phyloP scores from a whole-genome alignment of 92 coral and sea anemone genomes.

The Parazoanthus swiftii region DNA sequence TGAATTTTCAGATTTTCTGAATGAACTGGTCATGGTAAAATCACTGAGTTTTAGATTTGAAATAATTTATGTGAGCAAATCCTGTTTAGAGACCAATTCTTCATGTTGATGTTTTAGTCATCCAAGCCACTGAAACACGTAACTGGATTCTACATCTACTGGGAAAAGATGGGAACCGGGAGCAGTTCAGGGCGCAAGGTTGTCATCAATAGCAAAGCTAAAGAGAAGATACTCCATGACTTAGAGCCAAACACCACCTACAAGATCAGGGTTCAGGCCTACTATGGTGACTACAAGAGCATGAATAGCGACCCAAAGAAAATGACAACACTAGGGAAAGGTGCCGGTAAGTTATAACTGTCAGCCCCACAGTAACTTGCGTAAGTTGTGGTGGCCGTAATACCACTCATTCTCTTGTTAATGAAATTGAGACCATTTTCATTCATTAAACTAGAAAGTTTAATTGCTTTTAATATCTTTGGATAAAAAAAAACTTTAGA shows the following conservation, averaged over 20 bases:
- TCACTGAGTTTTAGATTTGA: too few species aligned
- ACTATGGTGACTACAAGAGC: slow-evolving; percentile 46
- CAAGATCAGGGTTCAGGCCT: slow-evolving; percentile 65
- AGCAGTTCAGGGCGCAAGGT: slow-evolving; percentile 36
- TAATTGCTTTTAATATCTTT: too few species aligned
- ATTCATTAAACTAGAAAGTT: too few species aligned
- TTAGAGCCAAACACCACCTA: slow-evolving; percentile 80
- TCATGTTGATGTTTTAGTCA: slow-evolving; percentile 1
- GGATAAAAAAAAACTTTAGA: too few species aligned
- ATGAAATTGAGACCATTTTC: too few species aligned
- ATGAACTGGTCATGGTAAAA: too few species aligned
- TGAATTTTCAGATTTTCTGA: too few species aligned
- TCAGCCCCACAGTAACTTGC: background rate
- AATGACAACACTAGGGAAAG: slow-evolving; percentile 53
- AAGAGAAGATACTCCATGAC: slow-evolving; percentile 42
- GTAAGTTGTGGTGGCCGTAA: background rate
- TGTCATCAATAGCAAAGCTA: slow-evolving; percentile 32
- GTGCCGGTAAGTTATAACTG: slow-evolving; percentile 51
- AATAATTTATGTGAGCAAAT: too few species aligned
- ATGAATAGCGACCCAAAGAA: slow-evolving; percentile 49
- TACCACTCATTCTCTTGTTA: too few species aligned
- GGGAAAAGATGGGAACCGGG: slow-evolving; percentile 56
- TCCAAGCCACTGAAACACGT: background rate
- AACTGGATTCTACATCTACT: slow-evolving; percentile 69
- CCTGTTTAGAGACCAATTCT: background rate